Conservation (phyloP, 2,888 invertebrate species). For the Osmoderma eremita region DNA sequence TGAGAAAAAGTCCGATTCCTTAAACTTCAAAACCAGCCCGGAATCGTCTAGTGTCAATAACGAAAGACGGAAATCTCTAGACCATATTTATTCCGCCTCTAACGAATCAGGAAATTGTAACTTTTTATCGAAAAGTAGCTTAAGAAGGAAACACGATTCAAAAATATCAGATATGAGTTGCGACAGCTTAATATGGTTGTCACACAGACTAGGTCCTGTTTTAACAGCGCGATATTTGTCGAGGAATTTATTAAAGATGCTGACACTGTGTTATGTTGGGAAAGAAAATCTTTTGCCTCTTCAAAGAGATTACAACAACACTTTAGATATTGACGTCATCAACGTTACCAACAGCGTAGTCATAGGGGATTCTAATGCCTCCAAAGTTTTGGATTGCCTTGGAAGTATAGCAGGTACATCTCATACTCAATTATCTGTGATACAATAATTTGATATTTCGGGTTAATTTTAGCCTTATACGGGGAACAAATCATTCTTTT, state of each 20-base stretch:
- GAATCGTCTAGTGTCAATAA: conserved; percentile 24
- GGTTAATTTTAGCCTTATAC: conserved; percentile 73
- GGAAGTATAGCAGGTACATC: conserved; percentile 83
- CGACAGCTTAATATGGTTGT: conserved; percentile 90
- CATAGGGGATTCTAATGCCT: conserved; percentile 83
- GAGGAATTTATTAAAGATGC: conserved; percentile 90
- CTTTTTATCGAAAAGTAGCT: conserved; percentile 29
- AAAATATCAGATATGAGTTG: conserved; percentile 88
- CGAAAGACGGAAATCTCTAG: conserved; percentile 33
- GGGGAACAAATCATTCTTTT: conserved; percentile 88
- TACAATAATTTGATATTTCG: conserved; percentile 10
- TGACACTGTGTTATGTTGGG: conserved; percentile 92
- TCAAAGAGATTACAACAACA: conserved; percentile 33
- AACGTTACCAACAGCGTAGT: conserved; percentile 74
- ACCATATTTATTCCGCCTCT: conserved; percentile 53
- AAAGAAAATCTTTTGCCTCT: conserved; percentile 72
- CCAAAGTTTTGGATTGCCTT: conserved; percentile 90
- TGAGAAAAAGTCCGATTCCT: conserved; percentile 45
- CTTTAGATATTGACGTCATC: conserved; percentile 64
- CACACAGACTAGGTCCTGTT: conserved; percentile 93
- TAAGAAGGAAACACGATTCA: conserved; percentile 52
- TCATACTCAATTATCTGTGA: conserved; percentile 3
- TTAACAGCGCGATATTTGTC: conserved; percentile 91
- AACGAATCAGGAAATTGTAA: conserved; percentile 1
- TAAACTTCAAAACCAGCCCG: conserved; percentile 23